These are phyloP conservation scores for Tyto alba DNA, from an alignment of 2,113 vertebrate species.

Conservation along the genomic window DNA sequence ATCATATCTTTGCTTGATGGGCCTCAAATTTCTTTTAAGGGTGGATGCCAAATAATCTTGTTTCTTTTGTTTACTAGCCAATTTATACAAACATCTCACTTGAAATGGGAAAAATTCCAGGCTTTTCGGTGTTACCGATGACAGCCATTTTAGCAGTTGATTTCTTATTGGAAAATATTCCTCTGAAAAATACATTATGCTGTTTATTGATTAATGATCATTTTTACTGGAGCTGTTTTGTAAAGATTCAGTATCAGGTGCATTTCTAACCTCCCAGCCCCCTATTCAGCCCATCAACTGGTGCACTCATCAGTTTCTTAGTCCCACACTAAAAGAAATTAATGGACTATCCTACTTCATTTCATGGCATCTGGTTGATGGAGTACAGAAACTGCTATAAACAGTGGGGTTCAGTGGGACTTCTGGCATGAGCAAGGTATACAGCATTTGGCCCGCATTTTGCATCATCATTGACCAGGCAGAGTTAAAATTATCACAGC, in stretches of 20 bases:
- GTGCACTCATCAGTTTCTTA: not conserved
- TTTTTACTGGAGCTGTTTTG: not conserved
- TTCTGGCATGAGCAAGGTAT: not conserved
- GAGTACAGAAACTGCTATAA: not conserved
- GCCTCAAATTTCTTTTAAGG: not conserved
- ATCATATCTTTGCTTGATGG: not conserved
- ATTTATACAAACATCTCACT: not conserved
- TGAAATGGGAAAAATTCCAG: not conserved
- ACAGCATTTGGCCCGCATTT: not conserved
- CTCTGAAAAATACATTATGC: not conserved
- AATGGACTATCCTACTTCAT: not conserved
- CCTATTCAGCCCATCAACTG: not conserved
- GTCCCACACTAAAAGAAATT: slow-evolving; percentile 10
- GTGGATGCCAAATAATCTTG: not conserved
- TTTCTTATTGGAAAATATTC: not conserved
- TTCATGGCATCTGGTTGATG: not conserved
- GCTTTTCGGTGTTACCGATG: not conserved
- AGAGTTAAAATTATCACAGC: not conserved
- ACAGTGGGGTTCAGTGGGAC: not conserved
- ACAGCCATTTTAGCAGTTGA: not conserved
- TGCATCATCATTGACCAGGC: not conserved
- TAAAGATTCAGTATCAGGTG: not conserved
- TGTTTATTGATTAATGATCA: not conserved
- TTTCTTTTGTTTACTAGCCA: slow-evolving; percentile 35
- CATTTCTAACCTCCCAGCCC: not conserved